Conservation (phyloP, 2,113 vertebrate species). For the Boleophthalmus pectinirostris region DNA sequence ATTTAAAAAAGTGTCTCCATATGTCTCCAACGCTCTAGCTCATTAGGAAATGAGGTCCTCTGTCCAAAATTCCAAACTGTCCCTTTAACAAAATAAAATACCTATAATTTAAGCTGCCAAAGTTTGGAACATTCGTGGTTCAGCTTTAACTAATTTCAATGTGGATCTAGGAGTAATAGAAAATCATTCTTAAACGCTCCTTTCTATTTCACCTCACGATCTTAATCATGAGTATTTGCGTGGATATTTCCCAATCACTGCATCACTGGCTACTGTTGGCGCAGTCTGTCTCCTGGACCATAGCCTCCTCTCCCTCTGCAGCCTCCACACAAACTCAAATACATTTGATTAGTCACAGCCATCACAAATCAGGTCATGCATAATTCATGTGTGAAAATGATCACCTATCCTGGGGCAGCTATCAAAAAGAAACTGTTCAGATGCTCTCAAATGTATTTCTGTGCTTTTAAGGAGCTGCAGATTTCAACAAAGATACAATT, state of each 20-base stretch:
- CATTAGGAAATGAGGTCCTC: no score
- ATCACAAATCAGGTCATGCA: slow-evolving; percentile 66
- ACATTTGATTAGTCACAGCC: slow-evolving; percentile 71
- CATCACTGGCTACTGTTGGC: slow-evolving; percentile 26
- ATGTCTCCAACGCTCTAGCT: no score
- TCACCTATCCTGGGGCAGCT: slow-evolving; percentile 69
- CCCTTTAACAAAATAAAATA: no score
- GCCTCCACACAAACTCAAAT: slow-evolving; percentile 60
- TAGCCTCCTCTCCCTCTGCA: slow-evolving; percentile 51
- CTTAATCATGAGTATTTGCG: background rate
- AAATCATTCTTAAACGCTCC: background rate
- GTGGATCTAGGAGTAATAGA: background rate
- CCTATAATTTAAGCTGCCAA: no score
- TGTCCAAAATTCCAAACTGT: no score
- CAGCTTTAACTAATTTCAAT: no score
- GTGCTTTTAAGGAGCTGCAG: slow-evolving; percentile 47
- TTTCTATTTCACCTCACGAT: background rate
- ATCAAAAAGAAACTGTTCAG: slow-evolving; percentile 69
- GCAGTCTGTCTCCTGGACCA: slow-evolving; percentile 32
- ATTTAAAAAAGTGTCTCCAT: no score
- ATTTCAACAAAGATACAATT: slow-evolving; percentile 44
- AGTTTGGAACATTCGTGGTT: no score
- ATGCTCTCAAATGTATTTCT: slow-evolving; percentile 68
- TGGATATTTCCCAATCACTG: slow-evolving; percentile 15
- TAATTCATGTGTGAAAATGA: slow-evolving; percentile 76